phyloP scores from a whole-genome alignment of 92 coral and sea anemone species.

The Siderastrea siderea region DNA sequence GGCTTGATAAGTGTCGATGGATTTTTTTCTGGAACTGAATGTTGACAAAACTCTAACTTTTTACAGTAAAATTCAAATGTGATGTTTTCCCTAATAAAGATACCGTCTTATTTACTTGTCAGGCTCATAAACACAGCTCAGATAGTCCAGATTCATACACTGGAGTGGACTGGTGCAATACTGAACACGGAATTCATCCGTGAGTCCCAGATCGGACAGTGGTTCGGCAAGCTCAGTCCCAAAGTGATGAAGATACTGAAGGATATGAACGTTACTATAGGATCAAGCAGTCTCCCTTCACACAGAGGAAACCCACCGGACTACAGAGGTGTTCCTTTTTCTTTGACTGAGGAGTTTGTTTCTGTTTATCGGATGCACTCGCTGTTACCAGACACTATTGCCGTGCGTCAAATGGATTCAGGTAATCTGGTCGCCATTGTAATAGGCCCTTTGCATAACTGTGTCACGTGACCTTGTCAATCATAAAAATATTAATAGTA shows the following conservation, averaged over 20 bases:
- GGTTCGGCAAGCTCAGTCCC: slow-evolving; percentile 73
- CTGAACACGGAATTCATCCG: slow-evolving; percentile 70
- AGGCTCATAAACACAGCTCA: slow-evolving; percentile 86
- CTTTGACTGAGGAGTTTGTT: slow-evolving; percentile 87
- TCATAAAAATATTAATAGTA: too few relatives aligned
- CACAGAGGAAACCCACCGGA: slow-evolving; percentile 68
- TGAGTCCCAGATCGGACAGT: slow-evolving; percentile 73
- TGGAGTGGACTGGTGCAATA: slow-evolving; percentile 88
- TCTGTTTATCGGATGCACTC: slow-evolving; percentile 90
- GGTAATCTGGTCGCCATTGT: slow-evolving; percentile 26
- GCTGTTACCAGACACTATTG: slow-evolving; percentile 74
- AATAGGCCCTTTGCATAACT: too few relatives aligned
- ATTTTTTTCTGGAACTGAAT: too few relatives aligned
- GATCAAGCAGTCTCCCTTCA: slow-evolving; percentile 35
- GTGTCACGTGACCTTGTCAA: too few relatives aligned
- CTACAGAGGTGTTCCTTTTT: slow-evolving; percentile 79
- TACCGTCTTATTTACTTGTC: neutral
- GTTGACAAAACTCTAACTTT: too few relatives aligned
- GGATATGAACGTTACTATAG: slow-evolving; percentile 39
- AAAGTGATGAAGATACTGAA: slow-evolving; percentile 31
- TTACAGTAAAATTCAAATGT: too few relatives aligned
- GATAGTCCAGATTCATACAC: slow-evolving; percentile 78
- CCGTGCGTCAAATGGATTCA: slow-evolving; percentile 60
- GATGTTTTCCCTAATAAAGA: neutral
- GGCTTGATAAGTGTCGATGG: too few relatives aligned